Percentiles rank a stretch among this genome's conserved stretches.
phyloP scores from a whole-genome alignment of 2,113 vertebrate species.

The Cyprinus carpio region DNA sequence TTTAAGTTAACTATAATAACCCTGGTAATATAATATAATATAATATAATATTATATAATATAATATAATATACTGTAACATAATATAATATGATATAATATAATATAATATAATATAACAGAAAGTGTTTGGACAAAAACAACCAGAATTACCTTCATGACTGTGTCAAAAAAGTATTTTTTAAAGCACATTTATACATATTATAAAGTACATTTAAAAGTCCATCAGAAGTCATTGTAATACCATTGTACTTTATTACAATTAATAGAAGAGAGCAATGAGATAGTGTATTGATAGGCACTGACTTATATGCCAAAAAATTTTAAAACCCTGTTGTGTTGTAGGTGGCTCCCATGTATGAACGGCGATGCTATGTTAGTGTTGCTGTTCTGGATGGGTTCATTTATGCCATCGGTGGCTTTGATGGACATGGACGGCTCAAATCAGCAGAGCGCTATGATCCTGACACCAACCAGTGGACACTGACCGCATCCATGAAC shows the following conservation, averaged over 20 bases:
- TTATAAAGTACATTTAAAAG: background rate
- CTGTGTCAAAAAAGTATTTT: background rate
- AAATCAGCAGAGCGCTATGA: slow-evolving; percentile 78
- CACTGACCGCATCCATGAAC: slow-evolving; percentile 77
- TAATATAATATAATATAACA: too few relatives aligned
- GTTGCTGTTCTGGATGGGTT: slow-evolving; percentile 72
- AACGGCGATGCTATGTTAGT: slow-evolving; percentile 80
- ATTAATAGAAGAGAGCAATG: background rate
- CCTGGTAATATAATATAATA: too few relatives aligned
- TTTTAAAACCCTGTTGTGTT: background rate
- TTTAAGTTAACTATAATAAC: too few relatives aligned
- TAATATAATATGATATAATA: too few relatives aligned
- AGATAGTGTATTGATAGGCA: background rate
- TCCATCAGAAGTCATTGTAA: background rate
- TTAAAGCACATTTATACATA: too few relatives aligned
- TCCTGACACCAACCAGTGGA: slow-evolving; percentile 84
- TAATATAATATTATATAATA: too few relatives aligned
- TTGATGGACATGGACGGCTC: slow-evolving; percentile 76
- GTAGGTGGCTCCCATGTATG: slow-evolving; percentile 83
- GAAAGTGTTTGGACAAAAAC: too few relatives aligned
- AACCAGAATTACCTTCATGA: background rate
- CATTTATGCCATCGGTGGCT: slow-evolving; percentile 86
- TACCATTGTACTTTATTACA: background rate
- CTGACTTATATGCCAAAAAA: too few relatives aligned
- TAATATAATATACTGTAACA: too few relatives aligned